Evolutionary conservation across 2,888 invertebrate genomes (phyloP).

Genomic region (Zygothrica quintamaculata): DNA sequence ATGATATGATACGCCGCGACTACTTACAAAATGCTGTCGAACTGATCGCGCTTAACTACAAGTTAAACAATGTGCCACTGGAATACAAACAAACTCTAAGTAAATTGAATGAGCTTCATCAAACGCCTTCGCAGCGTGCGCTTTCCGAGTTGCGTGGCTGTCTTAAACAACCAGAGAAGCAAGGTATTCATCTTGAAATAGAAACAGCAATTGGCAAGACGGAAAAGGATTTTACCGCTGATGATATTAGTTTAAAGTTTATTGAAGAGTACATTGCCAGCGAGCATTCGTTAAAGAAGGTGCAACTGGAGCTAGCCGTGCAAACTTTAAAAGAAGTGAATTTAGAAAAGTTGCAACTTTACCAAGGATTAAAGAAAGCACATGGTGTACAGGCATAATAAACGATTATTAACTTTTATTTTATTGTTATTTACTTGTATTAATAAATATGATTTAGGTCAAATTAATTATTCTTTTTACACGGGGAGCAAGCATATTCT

Average conservation of each 20-base stretch:
- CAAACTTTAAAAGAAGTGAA: conserved; percentile 89
- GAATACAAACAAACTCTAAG: conserved; percentile 67
- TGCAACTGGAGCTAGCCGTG: conserved; percentile 89
- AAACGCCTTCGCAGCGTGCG: conserved; percentile 54
- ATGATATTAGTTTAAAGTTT: conserved; percentile 86
- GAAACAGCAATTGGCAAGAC: conserved; percentile 86
- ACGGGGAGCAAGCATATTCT: neutral
- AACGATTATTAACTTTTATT: conserved; percentile 6
- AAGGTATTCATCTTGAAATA: conserved; percentile 85
- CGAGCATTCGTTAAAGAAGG: conserved; percentile 87
- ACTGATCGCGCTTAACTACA: conserved; percentile 86
- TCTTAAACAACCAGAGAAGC: conserved; percentile 53
- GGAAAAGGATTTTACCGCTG: conserved; percentile 85
- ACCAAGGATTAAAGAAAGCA: conserved; percentile 88
- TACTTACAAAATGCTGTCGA: conserved; percentile 86
- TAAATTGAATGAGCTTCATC: conserved; percentile 58
- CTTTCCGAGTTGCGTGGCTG: conserved; percentile 64
- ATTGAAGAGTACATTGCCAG: conserved; percentile 87
- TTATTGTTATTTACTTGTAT: conserved; percentile 54
- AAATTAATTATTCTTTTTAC: neutral
- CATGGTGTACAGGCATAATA: conserved; percentile 86
- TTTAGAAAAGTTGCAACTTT: conserved; percentile 86
- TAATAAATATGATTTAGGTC: conserved; percentile 38
- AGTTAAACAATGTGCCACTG: conserved; percentile 85
- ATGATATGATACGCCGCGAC: conserved; percentile 88